Conservation (phyloP, 2,888 invertebrate genomes). For the Epinotia demarniana region DNA sequence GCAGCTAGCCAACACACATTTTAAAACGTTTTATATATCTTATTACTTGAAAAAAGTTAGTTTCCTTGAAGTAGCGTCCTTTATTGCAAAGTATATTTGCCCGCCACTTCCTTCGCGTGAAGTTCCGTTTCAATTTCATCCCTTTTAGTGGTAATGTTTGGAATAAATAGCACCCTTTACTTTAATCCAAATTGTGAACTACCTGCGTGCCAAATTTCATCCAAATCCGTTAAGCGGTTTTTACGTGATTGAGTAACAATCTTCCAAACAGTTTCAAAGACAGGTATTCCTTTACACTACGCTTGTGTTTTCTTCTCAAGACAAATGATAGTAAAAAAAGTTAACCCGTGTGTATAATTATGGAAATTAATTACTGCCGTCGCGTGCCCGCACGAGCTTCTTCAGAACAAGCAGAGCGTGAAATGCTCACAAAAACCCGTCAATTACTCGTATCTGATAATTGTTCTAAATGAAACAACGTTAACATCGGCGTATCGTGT, state of each 20-base stretch:
- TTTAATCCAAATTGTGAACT: background rate
- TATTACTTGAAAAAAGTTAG: background rate
- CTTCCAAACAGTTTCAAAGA: background rate
- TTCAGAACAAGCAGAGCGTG: constrained; percentile 64
- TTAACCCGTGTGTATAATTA: constrained; percentile 27
- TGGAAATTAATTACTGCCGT: constrained; percentile 39
- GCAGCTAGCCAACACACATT: constrained; percentile 31
- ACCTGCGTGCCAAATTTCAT: background rate
- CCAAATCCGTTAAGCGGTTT: too few species aligned
- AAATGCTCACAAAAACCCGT: constrained; percentile 69
- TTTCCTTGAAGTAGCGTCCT: background rate
- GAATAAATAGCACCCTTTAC: too few species aligned
- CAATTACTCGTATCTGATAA: constrained; percentile 55
- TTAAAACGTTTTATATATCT: constrained; percentile 12
- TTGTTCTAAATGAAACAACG: constrained; percentile 41
- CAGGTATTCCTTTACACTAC: background rate
- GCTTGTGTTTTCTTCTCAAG: background rate
- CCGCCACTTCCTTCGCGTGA: too few species aligned
- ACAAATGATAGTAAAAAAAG: constrained; percentile 17
- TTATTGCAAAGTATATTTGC: background rate
- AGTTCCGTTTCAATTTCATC: too few species aligned
- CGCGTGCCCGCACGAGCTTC: constrained; percentile 43
- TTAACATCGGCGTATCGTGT: constrained; percentile 52
- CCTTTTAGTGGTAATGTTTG: too few species aligned
- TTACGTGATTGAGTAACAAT: too few species aligned